Evolutionary conservation across 1,140 invertebrate genomes (phyloP).

Genomic region (Tribolium castaneum): DNA sequence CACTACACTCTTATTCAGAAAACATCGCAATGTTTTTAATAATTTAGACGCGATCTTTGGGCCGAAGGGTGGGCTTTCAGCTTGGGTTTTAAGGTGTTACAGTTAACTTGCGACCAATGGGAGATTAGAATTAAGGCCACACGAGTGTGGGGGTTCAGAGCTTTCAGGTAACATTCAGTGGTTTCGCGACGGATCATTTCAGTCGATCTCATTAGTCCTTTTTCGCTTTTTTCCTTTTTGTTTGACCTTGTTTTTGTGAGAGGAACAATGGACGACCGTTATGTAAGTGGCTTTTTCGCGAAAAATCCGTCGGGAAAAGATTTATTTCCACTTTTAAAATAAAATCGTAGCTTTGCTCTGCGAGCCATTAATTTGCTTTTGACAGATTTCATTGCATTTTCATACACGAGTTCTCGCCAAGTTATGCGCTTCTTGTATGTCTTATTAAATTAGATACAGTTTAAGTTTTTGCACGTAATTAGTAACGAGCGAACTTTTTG

Average conservation of each 20-base stretch:
- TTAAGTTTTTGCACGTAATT: too few species aligned
- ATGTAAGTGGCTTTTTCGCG: neutral
- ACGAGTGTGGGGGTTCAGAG: conserved; percentile 15
- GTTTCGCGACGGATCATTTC: conserved; percentile 25
- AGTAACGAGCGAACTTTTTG: too few species aligned
- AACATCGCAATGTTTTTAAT: conserved; percentile 2
- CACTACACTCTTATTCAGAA: conserved; percentile 7
- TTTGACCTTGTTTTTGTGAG: conserved; percentile 1
- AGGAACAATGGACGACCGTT: conserved; percentile 6
- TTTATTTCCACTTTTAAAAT: too few species aligned
- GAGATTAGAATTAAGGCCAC: conserved; percentile 26
- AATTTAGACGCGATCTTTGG: conserved; percentile 27
- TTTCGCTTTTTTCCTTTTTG: conserved; percentile 29
- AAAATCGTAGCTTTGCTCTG: too few species aligned
- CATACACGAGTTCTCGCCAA: too few species aligned
- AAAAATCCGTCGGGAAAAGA: too few species aligned
- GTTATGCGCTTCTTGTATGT: too few species aligned
- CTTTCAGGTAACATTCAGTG: conserved; percentile 6
- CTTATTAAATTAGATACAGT: too few species aligned
- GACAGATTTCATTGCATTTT: too few species aligned
- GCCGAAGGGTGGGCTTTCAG: conserved; percentile 27
- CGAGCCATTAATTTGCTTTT: too few species aligned
- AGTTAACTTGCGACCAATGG: conserved; percentile 40
- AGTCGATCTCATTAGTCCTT: conserved; percentile 23
- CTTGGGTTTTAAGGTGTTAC: conserved; percentile 37